Evolutionary conservation across 2,113 vertebrate genomes (phyloP).

Genomic region (Cyanoderma ruficeps): DNA sequence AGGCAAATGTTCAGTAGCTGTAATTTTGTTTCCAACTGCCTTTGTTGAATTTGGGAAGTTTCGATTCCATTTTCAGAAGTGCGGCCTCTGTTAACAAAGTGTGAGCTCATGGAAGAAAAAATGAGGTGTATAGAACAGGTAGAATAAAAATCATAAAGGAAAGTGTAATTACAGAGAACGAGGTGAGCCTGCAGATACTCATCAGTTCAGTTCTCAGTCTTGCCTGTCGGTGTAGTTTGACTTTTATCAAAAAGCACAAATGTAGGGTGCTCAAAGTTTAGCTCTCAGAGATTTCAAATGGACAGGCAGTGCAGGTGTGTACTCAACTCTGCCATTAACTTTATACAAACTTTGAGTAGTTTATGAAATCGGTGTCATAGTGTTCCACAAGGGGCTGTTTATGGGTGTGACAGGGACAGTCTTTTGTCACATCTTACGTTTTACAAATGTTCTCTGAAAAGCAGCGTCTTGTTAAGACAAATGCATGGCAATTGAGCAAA

Average conservation of each 20-base stretch:
- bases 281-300: neutral
- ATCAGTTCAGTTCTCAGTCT: neutral
- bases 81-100: neutral
- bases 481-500: neutral
- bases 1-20: neutral
- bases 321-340: neutral
- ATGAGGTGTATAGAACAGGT: neutral
- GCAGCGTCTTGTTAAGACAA: neutral
- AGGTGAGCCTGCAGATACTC: neutral
- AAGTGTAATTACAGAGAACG: neutral
- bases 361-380: neutral
- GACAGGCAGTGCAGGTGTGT: neutral
- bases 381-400: neutral
- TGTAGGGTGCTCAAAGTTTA: neutral
- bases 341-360: neutral
- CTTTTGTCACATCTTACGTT: neutral
- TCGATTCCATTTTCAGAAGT: neutral
- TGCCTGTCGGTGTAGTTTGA: neutral
- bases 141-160: neutral
- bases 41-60: neutral
- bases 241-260: neutral
- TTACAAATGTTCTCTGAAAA: neutral
- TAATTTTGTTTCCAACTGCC: accelerated
- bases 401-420: neutral
- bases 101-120: neutral